Conservation (phyloP, 2,797 vertebrate genomes). For the Steatocranus sp. region DNA sequence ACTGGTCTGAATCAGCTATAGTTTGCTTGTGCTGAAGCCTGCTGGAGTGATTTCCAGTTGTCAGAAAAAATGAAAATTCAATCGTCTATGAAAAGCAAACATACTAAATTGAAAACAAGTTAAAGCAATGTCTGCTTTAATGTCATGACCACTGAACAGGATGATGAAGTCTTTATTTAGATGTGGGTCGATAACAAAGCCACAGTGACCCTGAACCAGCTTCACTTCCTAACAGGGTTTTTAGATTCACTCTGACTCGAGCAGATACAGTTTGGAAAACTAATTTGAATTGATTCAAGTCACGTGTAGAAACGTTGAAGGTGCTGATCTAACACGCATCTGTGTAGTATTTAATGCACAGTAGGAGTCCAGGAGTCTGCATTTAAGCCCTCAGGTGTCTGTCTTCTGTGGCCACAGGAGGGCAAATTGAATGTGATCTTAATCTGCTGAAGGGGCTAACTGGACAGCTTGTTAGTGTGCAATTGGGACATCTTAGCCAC, state of each 20-base stretch:
- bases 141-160: background rate
- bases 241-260: fast-evolving
- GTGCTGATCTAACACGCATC: background rate
- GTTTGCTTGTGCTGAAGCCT: background rate
- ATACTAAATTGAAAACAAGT: background rate
- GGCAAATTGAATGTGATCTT: slow-evolving; percentile 37
- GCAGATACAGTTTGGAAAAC: background rate
- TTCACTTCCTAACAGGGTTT: background rate
- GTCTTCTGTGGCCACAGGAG: slow-evolving; percentile 31
- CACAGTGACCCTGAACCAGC: background rate
- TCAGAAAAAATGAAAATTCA: background rate
- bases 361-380: background rate
- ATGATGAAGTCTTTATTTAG: background rate
- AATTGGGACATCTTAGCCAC: background rate
- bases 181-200: background rate
- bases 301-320: background rate
- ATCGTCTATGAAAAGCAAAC: fast-evolving
- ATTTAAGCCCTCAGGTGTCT: background rate
- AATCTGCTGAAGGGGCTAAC: slow-evolving; percentile 21
- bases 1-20: background rate
- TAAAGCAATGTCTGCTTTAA: background rate
- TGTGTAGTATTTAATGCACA: background rate
- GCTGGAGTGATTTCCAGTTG: fast-evolving
- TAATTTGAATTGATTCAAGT: background rate
- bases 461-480: background rate